Conservation (phyloP, 2,113 vertebrate species). For the Ptyas mucosa region DNA sequence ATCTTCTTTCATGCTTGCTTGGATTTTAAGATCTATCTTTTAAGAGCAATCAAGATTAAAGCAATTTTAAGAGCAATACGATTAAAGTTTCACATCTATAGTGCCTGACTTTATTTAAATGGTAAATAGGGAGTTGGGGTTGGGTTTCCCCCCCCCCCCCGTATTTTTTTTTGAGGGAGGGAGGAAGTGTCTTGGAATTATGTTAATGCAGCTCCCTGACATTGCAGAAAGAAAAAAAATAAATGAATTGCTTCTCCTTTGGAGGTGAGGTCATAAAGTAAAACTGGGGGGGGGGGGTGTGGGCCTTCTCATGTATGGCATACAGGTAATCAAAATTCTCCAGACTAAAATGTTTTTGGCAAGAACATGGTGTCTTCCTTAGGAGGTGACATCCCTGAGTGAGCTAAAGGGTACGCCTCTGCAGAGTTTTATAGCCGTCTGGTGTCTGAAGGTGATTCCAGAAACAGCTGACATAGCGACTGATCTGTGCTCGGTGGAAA, state of each 20-base stretch:
- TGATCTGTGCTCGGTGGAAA: not conserved
- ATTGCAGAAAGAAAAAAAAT: not conserved
- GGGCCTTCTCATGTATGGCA: not conserved
- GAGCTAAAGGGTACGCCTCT: not conserved
- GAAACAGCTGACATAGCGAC: not conserved
- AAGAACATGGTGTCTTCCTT: not conserved
- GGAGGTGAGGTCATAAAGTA: too few relatives aligned
- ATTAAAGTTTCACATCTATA: not conserved
- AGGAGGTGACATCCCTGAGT: not conserved
- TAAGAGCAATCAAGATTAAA: too few relatives aligned
- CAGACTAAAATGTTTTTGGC: not conserved
- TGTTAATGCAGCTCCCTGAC: not conserved
- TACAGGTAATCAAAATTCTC: not conserved
- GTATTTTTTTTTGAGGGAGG: not conserved
- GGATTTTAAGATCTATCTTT: too few relatives aligned
- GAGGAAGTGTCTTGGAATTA: not conserved
- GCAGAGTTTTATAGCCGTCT: not conserved
- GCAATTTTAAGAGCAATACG: too few relatives aligned
- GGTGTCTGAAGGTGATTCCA: not conserved
- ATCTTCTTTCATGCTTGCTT: too few relatives aligned
- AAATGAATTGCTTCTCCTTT: not conserved
- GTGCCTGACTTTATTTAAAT: not conserved
- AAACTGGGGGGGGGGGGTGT: fast-evolving
- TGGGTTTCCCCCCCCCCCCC: fast-evolving
- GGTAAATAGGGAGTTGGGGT: not conserved